Evolutionary conservation across 2,888 invertebrate genomes (phyloP).

Genomic region (Acanthopleura granulata): DNA sequence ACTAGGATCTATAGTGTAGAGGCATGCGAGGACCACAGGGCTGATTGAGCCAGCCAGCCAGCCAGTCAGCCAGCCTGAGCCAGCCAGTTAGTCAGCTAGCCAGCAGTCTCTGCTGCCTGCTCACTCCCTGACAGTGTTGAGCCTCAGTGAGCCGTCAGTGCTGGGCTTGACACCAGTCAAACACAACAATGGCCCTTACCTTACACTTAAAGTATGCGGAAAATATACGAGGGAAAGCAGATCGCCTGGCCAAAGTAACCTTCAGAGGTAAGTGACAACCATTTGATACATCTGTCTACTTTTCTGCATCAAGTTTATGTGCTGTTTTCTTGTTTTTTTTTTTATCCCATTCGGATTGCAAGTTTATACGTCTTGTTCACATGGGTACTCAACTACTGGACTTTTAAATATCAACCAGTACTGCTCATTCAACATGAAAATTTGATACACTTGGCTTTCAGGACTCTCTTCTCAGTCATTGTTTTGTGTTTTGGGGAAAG

Average conservation of each 20-base stretch:
- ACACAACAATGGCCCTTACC: slow-evolving; percentile 61
- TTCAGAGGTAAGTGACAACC: slow-evolving; percentile 80
- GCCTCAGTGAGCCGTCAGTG: too few relatives aligned
- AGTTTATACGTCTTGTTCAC: too few relatives aligned
- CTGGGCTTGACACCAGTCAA: too few relatives aligned
- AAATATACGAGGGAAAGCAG: slow-evolving; percentile 60
- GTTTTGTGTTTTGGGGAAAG: too few relatives aligned
- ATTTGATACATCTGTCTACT: background rate
- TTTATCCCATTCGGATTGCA: background rate
- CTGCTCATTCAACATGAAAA: background rate
- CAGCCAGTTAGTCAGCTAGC: too few relatives aligned
- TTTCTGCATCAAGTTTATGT: background rate
- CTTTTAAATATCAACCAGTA: background rate
- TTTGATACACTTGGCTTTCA: background rate
- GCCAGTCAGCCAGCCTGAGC: too few relatives aligned
- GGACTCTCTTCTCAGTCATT: too few relatives aligned
- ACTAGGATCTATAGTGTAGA: too few relatives aligned
- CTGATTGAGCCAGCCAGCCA: too few relatives aligned
- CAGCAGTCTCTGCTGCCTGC: too few relatives aligned
- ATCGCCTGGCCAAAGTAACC: slow-evolving; percentile 66
- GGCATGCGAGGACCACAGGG: too few relatives aligned
- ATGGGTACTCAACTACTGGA: background rate
- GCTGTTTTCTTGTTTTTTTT: background rate
- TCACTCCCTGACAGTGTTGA: too few relatives aligned
- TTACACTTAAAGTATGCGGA: slow-evolving; percentile 68